Base-by-base conservation (phyloP, 2,888 invertebrate genomes). In the Asteroscopus sphinx region DNA sequence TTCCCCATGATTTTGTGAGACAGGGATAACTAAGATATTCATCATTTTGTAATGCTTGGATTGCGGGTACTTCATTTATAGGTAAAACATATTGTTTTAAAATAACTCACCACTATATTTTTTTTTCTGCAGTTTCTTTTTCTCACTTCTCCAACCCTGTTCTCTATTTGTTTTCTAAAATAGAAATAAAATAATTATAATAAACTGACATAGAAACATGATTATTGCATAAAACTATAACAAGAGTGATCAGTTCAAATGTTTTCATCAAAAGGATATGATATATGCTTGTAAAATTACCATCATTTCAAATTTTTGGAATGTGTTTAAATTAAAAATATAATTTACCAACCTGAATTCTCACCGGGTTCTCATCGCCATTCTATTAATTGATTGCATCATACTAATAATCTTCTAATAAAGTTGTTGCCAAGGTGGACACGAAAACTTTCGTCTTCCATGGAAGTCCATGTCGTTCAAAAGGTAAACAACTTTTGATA, bases 11-110 rank as follows among this genome's bases (percentile, higher is more conserved):
- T 67, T 86, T 79, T 70, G 87, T 88, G 84, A 88, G 87, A 80
- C 88, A 89, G 89, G 89, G 88, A 88, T 88, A 89, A 89, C 89
- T 84, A 80, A 85, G 74, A 75, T 80, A 69, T 73, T 88, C 88
- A 88, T 88, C 87, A 88, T 83, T 65, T 32, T 49, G 42, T 51
- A 17, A 37, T 45, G 9, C 6, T 39, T 7, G 1, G 11, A n/a
- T n/a, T n/a, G 2, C 6, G 4, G 4, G 17, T 21, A 21, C 6
- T 21, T 21, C 6, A 0, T 21, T 21, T 6, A 21, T 21, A 21
- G 4, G 6, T 12, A 12, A 33, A 8, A 16, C 8, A n/a, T 21
- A 17, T 37, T 13, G n/a, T 28, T 13, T 7, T 30, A 8, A 17
- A 16, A 16, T 6, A 46, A 35, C 66, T 66, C 16, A 61, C 61